A percentile compares a stretch with the other conserved stretches of the same genome.
These are phyloP conservation scores for Drosophila birchii DNA, from an alignment of 2,888 invertebrate species.

Conservation along the genomic window DNA sequence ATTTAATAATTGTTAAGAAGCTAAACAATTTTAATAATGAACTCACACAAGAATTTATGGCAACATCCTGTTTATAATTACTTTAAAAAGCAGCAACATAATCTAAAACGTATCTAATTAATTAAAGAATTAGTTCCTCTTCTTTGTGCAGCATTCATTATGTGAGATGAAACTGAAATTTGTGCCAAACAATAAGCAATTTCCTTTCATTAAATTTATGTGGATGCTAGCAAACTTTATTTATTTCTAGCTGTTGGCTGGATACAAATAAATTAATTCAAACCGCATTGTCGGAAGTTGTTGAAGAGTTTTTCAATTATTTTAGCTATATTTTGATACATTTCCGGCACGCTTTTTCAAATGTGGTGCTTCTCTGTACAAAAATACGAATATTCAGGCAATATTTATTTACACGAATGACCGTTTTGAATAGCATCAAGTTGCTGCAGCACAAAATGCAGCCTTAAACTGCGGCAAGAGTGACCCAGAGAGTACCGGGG, in stretches of 20 bases:
- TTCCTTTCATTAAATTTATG: slow-evolving; percentile 8
- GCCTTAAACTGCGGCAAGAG: slow-evolving; percentile 14
- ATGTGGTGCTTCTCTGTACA: neutral
- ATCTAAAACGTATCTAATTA: neutral
- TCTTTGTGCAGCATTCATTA: neutral
- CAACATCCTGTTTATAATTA: neutral
- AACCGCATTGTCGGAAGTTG: neutral
- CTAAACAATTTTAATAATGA: neutral
- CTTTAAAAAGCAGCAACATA: neutral
- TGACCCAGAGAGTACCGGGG: slow-evolving; percentile 24
- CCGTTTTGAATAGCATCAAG: slow-evolving; percentile 11
- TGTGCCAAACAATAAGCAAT: neutral
- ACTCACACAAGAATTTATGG: neutral
- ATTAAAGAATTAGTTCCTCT: neutral
- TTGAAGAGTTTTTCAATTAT: slow-evolving; percentile 9
- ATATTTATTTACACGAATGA: slow-evolving; percentile 24
- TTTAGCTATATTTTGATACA: neutral
- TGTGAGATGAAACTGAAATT: slow-evolving; percentile 1
- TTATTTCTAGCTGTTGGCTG: neutral
- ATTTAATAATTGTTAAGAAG: neutral
- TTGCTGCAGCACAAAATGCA: neutral
- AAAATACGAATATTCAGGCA: neutral
- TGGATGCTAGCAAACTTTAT: slow-evolving; percentile 11
- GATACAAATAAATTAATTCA: slow-evolving; percentile 3
- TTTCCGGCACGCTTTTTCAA: neutral